These are phyloP conservation scores for Drosophila azteca DNA, from an alignment of 1,140 invertebrate genomes.

Conservation along the genomic window DNA sequence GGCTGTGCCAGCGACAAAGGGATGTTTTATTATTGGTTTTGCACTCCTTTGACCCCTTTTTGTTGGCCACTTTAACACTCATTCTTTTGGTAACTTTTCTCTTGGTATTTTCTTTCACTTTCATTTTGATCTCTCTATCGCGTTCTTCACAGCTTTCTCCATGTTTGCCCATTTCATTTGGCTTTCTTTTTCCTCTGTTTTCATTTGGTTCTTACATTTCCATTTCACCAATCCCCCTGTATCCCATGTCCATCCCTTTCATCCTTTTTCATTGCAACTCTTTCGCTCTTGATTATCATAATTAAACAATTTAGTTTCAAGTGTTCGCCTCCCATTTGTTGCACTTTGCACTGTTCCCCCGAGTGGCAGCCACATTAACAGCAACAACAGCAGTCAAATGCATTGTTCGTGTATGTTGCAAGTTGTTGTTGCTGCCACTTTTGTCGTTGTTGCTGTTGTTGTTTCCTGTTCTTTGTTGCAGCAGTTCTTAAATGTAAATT, in stretches of 20 bases:
- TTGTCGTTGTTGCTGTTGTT: slow-evolving; percentile 41
- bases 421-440: slow-evolving; percentile 20
- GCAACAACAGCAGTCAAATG: slow-evolving; percentile 29
- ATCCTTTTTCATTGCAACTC: neutral
- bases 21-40: too few relatives aligned
- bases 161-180: too few relatives aligned
- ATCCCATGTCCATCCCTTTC: neutral
- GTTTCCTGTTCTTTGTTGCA: slow-evolving; percentile 75
- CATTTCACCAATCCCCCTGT: neutral
- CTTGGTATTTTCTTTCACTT: too few relatives aligned
- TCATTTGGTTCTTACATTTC: too few relatives aligned
- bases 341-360: slow-evolving; percentile 54
- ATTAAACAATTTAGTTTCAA: slow-evolving; percentile 77
- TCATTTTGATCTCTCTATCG: too few relatives aligned
- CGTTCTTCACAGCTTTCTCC: too few relatives aligned
- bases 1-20: too few relatives aligned
- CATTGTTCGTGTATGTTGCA: slow-evolving; percentile 57
- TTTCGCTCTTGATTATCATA: slow-evolving; percentile 69
- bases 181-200: too few relatives aligned
- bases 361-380: slow-evolving; percentile 32
- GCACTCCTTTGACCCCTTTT: too few relatives aligned
- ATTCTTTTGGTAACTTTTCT: too few relatives aligned
- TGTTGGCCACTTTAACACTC: too few relatives aligned
- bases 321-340: slow-evolving; percentile 64
- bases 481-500: slow-evolving; percentile 79